Evolutionary conservation across 2,113 vertebrate species (phyloP).

Genomic region (Platichthys stellatus): DNA sequence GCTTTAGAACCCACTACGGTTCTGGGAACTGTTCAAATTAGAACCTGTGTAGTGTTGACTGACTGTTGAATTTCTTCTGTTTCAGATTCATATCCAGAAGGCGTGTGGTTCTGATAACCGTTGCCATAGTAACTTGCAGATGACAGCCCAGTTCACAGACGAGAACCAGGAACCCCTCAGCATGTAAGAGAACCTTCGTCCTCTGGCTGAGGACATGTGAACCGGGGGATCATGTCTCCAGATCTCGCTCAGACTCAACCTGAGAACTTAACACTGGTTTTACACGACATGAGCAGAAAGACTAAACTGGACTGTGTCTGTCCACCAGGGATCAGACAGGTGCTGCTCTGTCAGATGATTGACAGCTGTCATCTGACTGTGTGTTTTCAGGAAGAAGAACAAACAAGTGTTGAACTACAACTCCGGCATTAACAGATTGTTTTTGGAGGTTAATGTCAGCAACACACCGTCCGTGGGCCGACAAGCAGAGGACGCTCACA

Average conservation of each 20-base stretch:
- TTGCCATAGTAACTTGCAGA: constrained; percentile 92
- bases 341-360: too few relatives aligned
- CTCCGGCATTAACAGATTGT: constrained; percentile 77
- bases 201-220: too few relatives aligned
- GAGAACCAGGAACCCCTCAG: constrained; percentile 77
- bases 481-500: constrained; percentile 90
- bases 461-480: constrained; percentile 68
- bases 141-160: constrained; percentile 83
- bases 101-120: constrained; percentile 89
- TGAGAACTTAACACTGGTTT: too few relatives aligned
- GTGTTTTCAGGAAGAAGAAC: neutral
- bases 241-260: too few relatives aligned
- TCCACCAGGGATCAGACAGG: too few relatives aligned
- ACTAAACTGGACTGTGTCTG: too few relatives aligned
- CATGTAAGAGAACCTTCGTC: constrained; percentile 66
- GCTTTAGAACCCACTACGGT: too few relatives aligned
- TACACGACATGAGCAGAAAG: too few relatives aligned
- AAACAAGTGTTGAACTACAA: constrained; percentile 77
- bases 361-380: neutral
- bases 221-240: neutral
- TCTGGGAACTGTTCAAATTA: too few relatives aligned
- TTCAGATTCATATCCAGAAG: constrained; percentile 92
- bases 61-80: neutral
- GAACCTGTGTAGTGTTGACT: too few relatives aligned
- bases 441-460: constrained; percentile 86